phyloP scores from a whole-genome alignment of 2,113 vertebrate species.

The Epinephelus lanceolatus region DNA sequence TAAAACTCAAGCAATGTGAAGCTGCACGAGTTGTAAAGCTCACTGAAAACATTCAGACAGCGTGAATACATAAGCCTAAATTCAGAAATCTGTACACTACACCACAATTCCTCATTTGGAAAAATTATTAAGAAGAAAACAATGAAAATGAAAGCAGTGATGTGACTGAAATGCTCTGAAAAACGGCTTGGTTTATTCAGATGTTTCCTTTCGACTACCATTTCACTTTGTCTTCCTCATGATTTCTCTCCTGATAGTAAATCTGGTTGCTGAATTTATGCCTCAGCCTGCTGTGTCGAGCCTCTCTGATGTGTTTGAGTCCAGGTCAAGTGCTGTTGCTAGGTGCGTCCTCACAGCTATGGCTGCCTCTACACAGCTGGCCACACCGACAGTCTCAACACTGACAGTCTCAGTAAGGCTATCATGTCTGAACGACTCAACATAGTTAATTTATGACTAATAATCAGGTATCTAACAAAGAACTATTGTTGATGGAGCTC shows the following conservation, averaged over 20 bases:
- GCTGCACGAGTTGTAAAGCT: not conserved
- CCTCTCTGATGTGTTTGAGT: constrained; percentile 56
- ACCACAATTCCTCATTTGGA: not conserved
- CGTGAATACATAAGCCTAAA: not conserved
- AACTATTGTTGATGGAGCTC: not conserved
- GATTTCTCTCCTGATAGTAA: not conserved
- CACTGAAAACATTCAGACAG: not conserved
- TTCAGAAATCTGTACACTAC: not conserved
- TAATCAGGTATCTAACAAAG: not conserved
- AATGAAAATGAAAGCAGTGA: not conserved
- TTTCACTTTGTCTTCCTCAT: not conserved
- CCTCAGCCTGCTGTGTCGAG: constrained; percentile 13
- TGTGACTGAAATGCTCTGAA: not conserved
- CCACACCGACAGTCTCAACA: not conserved
- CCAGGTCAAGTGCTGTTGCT: constrained; percentile 64
- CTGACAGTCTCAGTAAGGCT: constrained; percentile 2
- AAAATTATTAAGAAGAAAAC: not conserved
- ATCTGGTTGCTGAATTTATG: constrained; percentile 17
- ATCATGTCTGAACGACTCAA: not conserved
- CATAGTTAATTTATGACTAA: constrained; percentile 20
- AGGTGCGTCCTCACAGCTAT: constrained; percentile 39
- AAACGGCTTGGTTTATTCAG: not conserved
- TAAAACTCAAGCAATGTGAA: not conserved
- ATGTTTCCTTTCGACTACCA: not conserved
- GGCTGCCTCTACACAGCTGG: constrained; percentile 32